A percentile compares a stretch with the other conserved stretches of the same genome.
These are phyloP conservation scores for Brachionus manjavacas DNA, from an alignment of 1,140 invertebrate species.

Conservation along the genomic window DNA sequence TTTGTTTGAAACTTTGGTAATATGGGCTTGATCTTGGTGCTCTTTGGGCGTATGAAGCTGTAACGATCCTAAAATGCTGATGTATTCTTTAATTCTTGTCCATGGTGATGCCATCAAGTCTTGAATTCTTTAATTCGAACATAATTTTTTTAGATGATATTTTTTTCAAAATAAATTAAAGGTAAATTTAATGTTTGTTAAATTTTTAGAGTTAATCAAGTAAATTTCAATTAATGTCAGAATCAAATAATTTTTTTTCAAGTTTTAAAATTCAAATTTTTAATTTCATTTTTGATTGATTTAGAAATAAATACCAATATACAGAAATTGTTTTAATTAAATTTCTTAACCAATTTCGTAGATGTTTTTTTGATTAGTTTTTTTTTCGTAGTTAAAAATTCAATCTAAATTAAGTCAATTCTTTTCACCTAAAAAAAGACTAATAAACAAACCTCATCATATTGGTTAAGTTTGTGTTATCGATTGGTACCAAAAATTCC, in stretches of 20 bases:
- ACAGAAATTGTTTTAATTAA: neutral
- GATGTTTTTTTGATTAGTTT: neutral
- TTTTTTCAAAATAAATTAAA: no score
- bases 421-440: neutral
- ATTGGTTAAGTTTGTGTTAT: neutral
- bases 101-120: slow-evolving; percentile 11
- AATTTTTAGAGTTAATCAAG: no score
- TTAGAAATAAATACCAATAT: neutral
- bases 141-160: neutral
- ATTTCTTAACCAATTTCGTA: neutral
- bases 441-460: neutral
- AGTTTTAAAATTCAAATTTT: no score
- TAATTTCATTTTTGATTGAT: neutral
- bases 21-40: slow-evolving; percentile 7
- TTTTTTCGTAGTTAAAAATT: neutral
- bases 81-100: slow-evolving; percentile 17
- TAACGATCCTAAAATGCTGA: neutral
- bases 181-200: no score
- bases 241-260: no score
- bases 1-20: neutral
- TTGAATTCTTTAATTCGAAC: neutral
- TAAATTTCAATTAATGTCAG: no score
- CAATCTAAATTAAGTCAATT: neutral
- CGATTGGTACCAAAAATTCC: neutral
- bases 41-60: slow-evolving; percentile 22